phyloP scores from a whole-genome alignment of 2,113 vertebrate genomes.

The Neofelis nebulosa region DNA sequence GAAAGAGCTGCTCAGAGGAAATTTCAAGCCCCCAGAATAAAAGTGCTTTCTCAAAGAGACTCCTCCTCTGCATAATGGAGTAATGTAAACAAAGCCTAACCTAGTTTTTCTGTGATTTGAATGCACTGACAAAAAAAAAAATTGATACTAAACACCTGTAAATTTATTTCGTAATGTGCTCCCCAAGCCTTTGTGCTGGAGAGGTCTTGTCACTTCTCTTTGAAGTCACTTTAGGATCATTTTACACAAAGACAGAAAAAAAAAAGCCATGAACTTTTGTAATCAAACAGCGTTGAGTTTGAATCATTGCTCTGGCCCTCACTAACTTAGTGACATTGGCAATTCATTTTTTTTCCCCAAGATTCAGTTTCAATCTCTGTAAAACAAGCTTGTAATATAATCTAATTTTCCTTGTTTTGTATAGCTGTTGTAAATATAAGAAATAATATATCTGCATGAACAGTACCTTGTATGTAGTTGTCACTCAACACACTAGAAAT shows the following conservation, averaged over 20 bases:
- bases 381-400: neutral
- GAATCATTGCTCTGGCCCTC: neutral
- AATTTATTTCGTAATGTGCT: neutral
- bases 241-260: neutral
- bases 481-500: neutral
- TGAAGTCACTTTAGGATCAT: conserved; percentile 22
- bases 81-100: conserved; percentile 64
- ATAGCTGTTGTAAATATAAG: neutral
- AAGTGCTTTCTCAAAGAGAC: conserved; percentile 42
- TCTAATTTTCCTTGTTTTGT: neutral
- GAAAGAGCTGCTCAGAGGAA: conserved; percentile 85
- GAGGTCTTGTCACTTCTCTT: neutral
- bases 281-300: neutral
- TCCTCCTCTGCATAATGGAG: conserved; percentile 55
- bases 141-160: neutral
- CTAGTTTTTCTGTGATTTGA: conserved; percentile 20
- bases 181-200: neutral
- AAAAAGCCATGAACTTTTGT: neutral
- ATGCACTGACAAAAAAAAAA: neutral
- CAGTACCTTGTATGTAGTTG: neutral
- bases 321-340: neutral
- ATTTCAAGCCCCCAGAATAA: conserved; percentile 75
- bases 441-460: neutral
- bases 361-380: neutral
- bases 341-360: neutral